These are phyloP conservation scores for Menura novaehollandiae DNA, from an alignment of 2,113 vertebrate species.

Conservation along the genomic window DNA sequence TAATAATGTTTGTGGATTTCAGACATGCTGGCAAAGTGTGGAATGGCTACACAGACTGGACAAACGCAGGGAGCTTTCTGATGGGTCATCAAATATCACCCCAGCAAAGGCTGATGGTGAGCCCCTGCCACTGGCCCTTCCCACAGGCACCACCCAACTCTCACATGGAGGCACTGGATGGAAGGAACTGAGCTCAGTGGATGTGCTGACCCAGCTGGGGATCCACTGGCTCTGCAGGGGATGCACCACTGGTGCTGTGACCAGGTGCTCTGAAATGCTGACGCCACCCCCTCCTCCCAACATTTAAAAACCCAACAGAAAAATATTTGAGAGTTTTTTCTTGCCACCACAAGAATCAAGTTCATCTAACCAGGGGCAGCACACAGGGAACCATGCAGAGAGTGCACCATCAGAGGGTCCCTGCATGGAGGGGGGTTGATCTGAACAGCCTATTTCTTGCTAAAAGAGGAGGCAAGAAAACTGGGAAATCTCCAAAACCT, in stretches of 20 bases:
- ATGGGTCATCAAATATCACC: not conserved
- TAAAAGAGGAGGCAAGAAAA: not conserved
- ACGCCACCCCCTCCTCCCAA: too few species aligned
- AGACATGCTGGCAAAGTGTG: not conserved
- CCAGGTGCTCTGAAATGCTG: not conserved
- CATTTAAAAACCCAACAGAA: rapidly evolving
- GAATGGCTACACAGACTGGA: not conserved
- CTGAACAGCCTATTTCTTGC: not conserved
- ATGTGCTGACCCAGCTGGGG: not conserved
- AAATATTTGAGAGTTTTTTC: not conserved
- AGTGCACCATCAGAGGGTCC: rapidly evolving
- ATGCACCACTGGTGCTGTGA: not conserved
- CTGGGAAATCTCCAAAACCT: not conserved
- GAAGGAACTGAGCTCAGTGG: not conserved
- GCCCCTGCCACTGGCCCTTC: not conserved
- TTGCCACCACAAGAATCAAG: not conserved
- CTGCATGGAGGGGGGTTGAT: rapidly evolving
- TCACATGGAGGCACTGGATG: rapidly evolving
- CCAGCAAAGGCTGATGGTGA: not conserved
- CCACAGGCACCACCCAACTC: not conserved
- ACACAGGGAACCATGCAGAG: rapidly evolving
- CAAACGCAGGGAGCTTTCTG: constrained; percentile 4
- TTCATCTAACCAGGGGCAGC: not conserved
- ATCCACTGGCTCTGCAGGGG: not conserved
- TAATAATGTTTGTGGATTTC: not conserved